phyloP scores from a whole-genome alignment of 2,888 invertebrate genomes.

The Drosophila merina region DNA sequence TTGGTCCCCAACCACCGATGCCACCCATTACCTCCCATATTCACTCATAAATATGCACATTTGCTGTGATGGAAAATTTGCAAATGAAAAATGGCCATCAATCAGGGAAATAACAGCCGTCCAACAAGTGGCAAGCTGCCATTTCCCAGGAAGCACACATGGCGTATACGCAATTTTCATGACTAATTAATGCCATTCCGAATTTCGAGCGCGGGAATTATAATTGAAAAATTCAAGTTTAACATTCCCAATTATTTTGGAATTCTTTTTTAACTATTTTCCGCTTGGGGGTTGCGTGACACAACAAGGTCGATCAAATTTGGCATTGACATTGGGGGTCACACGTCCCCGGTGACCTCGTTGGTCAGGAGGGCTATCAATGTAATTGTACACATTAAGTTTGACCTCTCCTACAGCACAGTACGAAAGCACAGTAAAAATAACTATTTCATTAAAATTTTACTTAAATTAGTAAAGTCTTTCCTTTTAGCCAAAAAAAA shows the following conservation, averaged over 20 bases:
- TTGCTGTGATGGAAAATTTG: constrained; percentile 45
- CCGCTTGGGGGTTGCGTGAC: constrained; percentile 22
- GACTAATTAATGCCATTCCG: constrained; percentile 25
- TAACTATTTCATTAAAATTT: too few species aligned
- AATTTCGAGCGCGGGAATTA: constrained; percentile 15
- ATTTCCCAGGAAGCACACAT: constrained; percentile 23
- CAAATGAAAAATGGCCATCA: constrained; percentile 52
- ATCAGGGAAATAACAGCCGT: constrained; percentile 3
- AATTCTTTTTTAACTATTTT: constrained; percentile 3
- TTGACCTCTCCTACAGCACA: neutral
- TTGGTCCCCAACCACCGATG: neutral
- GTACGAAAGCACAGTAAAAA: neutral
- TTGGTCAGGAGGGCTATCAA: constrained; percentile 12
- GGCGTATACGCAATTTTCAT: constrained; percentile 34
- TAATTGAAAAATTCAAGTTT: constrained; percentile 9
- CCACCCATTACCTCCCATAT: neutral
- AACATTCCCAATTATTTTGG: constrained; percentile 6
- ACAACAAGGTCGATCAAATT: constrained; percentile 21
- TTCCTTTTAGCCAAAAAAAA: neutral
- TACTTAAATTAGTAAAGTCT: too few species aligned
- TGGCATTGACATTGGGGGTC: constrained; percentile 39
- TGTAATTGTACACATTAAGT: constrained; percentile 14
- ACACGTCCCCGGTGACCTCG: constrained; percentile 35
- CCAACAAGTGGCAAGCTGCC: constrained; percentile 63
- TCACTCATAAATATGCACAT: constrained; percentile 64